Conservation (phyloP, 2,888 invertebrate species). For the Formica aserva region DNA sequence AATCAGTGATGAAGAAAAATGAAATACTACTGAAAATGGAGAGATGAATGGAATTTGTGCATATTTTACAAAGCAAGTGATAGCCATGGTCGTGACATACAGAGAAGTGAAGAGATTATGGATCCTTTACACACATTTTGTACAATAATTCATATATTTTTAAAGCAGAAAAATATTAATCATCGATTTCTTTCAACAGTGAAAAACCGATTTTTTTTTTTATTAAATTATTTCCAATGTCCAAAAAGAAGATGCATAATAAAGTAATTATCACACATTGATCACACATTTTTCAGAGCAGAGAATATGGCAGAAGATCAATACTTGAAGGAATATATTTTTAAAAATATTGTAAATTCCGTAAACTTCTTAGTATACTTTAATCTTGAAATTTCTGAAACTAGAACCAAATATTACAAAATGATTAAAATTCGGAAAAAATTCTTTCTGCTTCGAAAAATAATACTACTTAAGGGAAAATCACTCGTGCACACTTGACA, state of each 20-base stretch:
- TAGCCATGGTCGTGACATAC: not conserved
- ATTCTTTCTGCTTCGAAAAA: not conserved
- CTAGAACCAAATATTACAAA: not conserved
- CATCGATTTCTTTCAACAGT: not conserved
- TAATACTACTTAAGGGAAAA: not conserved
- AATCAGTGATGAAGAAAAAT: not conserved
- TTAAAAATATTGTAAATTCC: not conserved
- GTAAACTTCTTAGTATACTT: not conserved
- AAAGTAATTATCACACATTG: not conserved
- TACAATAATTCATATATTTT: constrained; percentile 8
- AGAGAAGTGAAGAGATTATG: not conserved
- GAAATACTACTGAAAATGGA: not conserved
- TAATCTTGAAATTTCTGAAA: not conserved
- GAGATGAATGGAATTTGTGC: not conserved
- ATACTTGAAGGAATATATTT: not conserved
- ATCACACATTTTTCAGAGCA: not conserved
- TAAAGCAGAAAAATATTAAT: not conserved
- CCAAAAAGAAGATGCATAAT: not conserved
- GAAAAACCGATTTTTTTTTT: not conserved
- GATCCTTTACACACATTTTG: not conserved
- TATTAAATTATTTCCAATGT: not conserved
- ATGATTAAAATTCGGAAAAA: not conserved
- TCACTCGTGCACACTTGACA: constrained; percentile 50
- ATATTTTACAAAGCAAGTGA: not conserved
- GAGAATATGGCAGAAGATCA: not conserved